A percentile compares a stretch with the other conserved stretches of the same genome.
Evolutionary conservation across 2,797 vertebrate genomes (phyloP).

Genomic region (Molossus alvarezi): DNA sequence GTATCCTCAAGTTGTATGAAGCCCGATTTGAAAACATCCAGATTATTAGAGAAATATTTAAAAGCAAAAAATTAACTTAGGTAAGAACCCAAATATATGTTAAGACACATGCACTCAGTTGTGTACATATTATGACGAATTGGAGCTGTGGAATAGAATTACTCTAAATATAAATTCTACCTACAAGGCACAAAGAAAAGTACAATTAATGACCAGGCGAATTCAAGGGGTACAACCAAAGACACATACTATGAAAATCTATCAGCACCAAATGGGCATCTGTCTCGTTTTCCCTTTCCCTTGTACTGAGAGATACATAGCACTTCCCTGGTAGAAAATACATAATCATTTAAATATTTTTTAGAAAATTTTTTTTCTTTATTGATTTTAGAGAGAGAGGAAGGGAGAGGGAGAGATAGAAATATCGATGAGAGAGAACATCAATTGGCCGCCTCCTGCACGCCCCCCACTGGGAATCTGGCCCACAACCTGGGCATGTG

Average conservation of each 20-base stretch:
- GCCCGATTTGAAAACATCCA: neutral
- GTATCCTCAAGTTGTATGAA: neutral
- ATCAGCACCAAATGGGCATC: neutral
- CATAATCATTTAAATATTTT: neutral
- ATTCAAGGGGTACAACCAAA: neutral
- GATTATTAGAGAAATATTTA: neutral
- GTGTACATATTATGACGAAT: slow-evolving; percentile 18
- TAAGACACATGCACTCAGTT: neutral
- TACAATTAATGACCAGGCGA: neutral
- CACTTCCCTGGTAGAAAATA: neutral
- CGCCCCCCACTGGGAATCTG: no score
- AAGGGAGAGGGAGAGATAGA: no score
- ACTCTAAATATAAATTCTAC: neutral
- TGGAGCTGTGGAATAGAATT: neutral
- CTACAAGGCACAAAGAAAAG: neutral
- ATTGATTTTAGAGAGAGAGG: no score
- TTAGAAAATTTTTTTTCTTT: neutral
- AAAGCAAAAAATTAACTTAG: neutral
- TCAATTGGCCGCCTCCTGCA: no score
- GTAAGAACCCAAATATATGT: neutral
- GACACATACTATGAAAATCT: neutral
- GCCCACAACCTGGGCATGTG: no score
- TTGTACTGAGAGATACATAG: neutral
- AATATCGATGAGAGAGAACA: no score
- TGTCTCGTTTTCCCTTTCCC: neutral